Evolutionary conservation across 2,888 invertebrate genomes (phyloP).

Genomic region (Pseudanteris insignis): DNA sequence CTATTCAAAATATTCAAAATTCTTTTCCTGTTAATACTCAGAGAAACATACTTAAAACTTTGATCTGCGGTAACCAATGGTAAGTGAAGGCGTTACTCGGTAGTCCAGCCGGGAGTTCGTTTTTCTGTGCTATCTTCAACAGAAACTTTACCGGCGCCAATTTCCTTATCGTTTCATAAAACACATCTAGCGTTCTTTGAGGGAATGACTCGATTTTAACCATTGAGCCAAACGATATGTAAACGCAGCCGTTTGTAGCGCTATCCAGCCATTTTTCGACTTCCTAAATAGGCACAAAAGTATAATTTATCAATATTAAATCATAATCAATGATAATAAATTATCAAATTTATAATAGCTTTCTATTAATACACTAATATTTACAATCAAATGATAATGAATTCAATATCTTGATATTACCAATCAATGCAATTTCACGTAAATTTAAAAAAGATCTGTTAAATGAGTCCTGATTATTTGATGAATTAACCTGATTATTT

Average conservation of each 20-base stretch:
- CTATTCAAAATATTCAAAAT: too few species aligned
- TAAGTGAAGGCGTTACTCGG: conserved; percentile 59
- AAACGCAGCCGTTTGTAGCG: conserved; percentile 57
- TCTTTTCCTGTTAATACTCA: background rate
- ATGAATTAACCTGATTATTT: too few species aligned
- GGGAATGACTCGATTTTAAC: conserved; percentile 59
- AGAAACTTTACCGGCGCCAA: conserved; percentile 59
- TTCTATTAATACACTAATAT: too few species aligned
- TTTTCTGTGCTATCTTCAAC: conserved; percentile 55
- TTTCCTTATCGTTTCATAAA: conserved; percentile 54
- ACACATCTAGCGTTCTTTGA: conserved; percentile 40
- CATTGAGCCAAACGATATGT: conserved; percentile 62
- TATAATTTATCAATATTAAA: too few species aligned
- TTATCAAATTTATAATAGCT: background rate
- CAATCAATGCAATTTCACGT: too few species aligned
- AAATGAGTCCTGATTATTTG: too few species aligned
- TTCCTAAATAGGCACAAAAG: too few species aligned
- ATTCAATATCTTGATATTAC: too few species aligned
- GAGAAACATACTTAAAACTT: conserved; percentile 56
- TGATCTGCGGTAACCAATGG: conserved; percentile 56
- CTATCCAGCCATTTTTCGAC: conserved; percentile 58
- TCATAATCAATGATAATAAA: background rate
- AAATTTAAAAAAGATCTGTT: too few species aligned
- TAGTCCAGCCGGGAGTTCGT: conserved; percentile 54
- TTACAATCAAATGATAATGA: too few species aligned